These are phyloP conservation scores for Ascidia mentula DNA, from an alignment of 23 tunicate genomes.

Conservation along the genomic window DNA sequence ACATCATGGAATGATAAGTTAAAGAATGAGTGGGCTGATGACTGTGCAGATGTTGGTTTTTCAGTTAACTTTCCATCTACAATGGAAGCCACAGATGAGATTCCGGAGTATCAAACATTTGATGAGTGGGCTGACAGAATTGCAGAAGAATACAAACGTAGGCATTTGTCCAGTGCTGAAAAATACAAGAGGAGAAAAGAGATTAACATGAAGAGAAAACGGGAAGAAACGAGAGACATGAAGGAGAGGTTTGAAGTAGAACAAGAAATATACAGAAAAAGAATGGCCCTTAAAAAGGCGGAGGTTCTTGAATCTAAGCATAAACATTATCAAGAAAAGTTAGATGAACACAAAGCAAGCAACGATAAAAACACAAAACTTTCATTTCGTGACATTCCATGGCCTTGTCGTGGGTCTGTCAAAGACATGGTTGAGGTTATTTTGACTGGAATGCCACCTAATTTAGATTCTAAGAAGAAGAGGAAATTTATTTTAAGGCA, in stretches of 20 bases:
- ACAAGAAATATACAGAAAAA: slow-evolving; percentile 59
- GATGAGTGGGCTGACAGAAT: slow-evolving; percentile 97
- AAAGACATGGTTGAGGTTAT: slow-evolving; percentile 94
- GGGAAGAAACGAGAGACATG: slow-evolving; percentile 42
- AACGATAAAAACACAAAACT: slow-evolving; percentile 35
- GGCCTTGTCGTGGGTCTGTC: slow-evolving; percentile 94
- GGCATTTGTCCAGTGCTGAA: slow-evolving; percentile 25
- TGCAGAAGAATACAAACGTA: slow-evolving; percentile 68
- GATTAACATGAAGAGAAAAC: slow-evolving; percentile 33
- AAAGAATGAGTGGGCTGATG: slow-evolving; percentile 47
- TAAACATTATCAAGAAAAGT: slow-evolving; percentile 49
- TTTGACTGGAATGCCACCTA: slow-evolving; percentile 36
- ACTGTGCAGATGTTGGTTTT: slow-evolving; percentile 48
- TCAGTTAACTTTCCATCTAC: not conserved
- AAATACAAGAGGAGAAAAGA: slow-evolving; percentile 32
- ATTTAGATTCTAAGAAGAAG: slow-evolving; percentile 11
- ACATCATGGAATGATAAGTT: slow-evolving; percentile 56
- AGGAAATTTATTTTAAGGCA: slow-evolving; percentile 66
- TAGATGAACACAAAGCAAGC: slow-evolving; percentile 17
- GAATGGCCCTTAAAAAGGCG: slow-evolving; percentile 42
- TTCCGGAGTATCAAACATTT: slow-evolving; percentile 67
- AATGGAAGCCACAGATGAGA: slow-evolving; percentile 16
- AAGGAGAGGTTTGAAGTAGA: slow-evolving; percentile 58
- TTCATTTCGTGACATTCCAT: slow-evolving; percentile 83
- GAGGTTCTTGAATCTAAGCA: slow-evolving; percentile 58